These are phyloP conservation scores for Belgica antarctica DNA, from an alignment of 2,888 invertebrate species.

Conservation along the genomic window DNA sequence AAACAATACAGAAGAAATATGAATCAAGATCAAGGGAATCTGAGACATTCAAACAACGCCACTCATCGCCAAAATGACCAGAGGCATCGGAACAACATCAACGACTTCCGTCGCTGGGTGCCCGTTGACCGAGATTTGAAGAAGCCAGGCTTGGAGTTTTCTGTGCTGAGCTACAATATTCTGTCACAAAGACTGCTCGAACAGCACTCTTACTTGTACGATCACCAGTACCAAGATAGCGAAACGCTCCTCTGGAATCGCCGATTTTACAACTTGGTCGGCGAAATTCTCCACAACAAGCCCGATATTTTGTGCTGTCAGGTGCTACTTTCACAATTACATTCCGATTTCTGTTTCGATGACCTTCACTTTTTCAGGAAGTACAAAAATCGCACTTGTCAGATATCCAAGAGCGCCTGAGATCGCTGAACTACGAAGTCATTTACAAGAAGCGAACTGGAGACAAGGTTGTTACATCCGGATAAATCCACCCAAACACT, in stretches of 20 bases:
- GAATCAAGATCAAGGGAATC: neutral
- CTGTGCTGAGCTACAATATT: conserved; percentile 82
- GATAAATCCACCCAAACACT: neutral
- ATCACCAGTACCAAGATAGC: conserved; percentile 55
- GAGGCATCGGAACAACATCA: too few species aligned
- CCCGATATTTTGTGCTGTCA: conserved; percentile 56
- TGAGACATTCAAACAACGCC: neutral
- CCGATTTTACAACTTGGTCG: conserved; percentile 37
- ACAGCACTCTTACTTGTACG: conserved; percentile 72
- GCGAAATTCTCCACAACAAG: conserved; percentile 56
- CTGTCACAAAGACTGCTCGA: conserved; percentile 79
- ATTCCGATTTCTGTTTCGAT: conserved; percentile 50
- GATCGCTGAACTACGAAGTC: conserved; percentile 66
- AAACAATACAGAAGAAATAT: neutral
- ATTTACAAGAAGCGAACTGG: conserved; percentile 83
- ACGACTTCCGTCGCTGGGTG: conserved; percentile 12
- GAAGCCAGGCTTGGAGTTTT: conserved; percentile 55
- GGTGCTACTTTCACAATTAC: conserved; percentile 4
- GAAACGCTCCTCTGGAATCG: conserved; percentile 4
- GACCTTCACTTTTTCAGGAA: too few species aligned
- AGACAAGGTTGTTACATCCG: conserved; percentile 53
- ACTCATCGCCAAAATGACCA: neutral
- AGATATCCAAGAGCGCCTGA: conserved; percentile 60
- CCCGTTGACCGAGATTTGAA: neutral
- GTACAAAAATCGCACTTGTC: conserved; percentile 74